A percentile compares a stretch with the other conserved stretches of the same genome.
Evolutionary conservation across 2,113 vertebrate species (phyloP).

Genomic region (Pongo pygmaeus): DNA sequence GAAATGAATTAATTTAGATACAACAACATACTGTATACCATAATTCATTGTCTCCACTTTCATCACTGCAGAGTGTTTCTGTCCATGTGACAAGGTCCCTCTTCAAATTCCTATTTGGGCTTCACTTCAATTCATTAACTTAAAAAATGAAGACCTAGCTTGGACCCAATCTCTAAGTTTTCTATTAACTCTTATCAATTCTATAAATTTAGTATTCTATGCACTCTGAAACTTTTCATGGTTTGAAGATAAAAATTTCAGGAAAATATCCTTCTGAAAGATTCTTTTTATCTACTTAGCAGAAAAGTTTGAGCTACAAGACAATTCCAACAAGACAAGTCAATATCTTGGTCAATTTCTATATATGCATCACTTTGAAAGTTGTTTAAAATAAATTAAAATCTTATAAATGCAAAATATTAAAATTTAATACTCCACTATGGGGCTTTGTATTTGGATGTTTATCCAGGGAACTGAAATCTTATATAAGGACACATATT

Average conservation of each 20-base stretch:
- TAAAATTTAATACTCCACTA: constrained; percentile 23
- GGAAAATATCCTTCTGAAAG: constrained; percentile 5
- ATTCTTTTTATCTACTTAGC: background rate
- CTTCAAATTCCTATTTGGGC: background rate
- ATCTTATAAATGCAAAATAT: background rate
- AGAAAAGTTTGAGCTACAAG: constrained; percentile 11
- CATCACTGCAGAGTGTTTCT: background rate
- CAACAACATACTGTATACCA: background rate
- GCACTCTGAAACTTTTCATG: background rate
- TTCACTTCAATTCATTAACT: background rate
- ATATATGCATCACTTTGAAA: constrained; percentile 31
- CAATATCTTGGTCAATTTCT: background rate
- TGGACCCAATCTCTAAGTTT: background rate
- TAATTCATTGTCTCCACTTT: background rate
- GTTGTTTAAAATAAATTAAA: constrained; percentile 30
- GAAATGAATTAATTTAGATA: constrained; percentile 56
- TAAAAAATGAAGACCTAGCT: background rate
- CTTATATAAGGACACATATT: background rate
- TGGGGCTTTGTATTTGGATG: background rate
- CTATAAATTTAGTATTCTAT: background rate
- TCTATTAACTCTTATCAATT: background rate
- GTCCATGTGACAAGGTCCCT: background rate
- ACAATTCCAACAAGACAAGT: background rate
- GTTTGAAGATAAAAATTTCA: constrained; percentile 41
- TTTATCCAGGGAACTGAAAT: background rate